A percentile compares a stretch with the other conserved stretches of the same genome.
phyloP scores from a whole-genome alignment of 2,888 invertebrate genomes.

The Malthinus flaveolus region DNA sequence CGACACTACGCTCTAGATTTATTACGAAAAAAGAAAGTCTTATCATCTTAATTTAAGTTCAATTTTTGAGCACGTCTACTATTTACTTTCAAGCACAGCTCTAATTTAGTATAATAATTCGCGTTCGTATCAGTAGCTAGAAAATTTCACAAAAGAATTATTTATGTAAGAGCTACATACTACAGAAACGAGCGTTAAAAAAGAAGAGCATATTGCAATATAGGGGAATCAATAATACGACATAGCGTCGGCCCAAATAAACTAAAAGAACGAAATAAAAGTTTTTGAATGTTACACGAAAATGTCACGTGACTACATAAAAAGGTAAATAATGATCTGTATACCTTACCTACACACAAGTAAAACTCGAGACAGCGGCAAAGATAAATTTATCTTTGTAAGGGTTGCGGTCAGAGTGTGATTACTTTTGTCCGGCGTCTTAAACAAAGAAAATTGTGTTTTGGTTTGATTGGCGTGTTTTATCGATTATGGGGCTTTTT shows the following conservation, averaged over 20 bases:
- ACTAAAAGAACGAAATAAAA: background rate
- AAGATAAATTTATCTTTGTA: slow-evolving; percentile 19
- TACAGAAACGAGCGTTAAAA: too few species aligned
- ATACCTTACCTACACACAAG: slow-evolving; percentile 12
- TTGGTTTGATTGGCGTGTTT: slow-evolving; percentile 1
- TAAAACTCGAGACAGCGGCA: slow-evolving; percentile 11
- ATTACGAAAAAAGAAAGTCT: too few species aligned
- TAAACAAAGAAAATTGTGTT: slow-evolving; percentile 20
- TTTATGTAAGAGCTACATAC: too few species aligned
- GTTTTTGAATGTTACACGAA: slow-evolving; percentile 6
- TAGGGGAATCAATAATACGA: background rate
- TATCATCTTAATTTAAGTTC: too few species aligned
- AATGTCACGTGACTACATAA: slow-evolving; percentile 14
- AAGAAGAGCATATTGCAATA: background rate
- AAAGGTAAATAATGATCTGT: slow-evolving; percentile 13
- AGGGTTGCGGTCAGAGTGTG: slow-evolving; percentile 18
- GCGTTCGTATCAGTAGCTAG: too few species aligned
- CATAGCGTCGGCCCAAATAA: background rate
- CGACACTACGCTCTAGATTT: too few species aligned
- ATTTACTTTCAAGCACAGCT: too few species aligned
- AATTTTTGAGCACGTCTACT: too few species aligned
- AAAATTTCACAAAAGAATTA: too few species aligned
- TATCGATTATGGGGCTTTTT: too few species aligned
- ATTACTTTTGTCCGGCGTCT: slow-evolving; percentile 14
- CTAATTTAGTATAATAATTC: too few species aligned